These are phyloP conservation scores for Lepus oiostolus DNA, from an alignment of 2,797 vertebrate genomes.

Conservation along the genomic window DNA sequence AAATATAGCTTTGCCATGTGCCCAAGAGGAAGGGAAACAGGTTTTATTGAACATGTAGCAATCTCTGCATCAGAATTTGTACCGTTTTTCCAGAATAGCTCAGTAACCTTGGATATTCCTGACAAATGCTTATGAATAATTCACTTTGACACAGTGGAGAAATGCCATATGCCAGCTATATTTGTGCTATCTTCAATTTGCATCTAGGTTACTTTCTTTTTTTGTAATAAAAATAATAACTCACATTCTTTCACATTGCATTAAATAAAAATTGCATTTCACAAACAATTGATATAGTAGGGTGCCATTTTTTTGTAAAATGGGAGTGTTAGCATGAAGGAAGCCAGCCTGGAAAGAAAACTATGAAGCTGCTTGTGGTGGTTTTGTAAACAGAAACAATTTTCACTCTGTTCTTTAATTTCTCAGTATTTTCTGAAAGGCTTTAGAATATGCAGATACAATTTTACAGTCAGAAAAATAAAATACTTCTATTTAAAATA, in stretches of 20 bases:
- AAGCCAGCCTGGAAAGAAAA: neutral
- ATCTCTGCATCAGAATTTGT: slow-evolving; percentile 65
- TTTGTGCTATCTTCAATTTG: slow-evolving; percentile 71
- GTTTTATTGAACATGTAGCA: slow-evolving; percentile 55
- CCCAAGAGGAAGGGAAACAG: slow-evolving; percentile 36
- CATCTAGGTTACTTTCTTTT: slow-evolving; percentile 64
- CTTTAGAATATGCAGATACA: neutral
- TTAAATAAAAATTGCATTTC: slow-evolving; percentile 70
- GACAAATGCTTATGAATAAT: slow-evolving; percentile 83
- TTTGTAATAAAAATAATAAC: slow-evolving; percentile 72
- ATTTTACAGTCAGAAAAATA: slow-evolving; percentile 27
- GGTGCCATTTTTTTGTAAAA: slow-evolving; percentile 6
- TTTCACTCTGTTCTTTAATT: neutral
- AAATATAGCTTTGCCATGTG: slow-evolving; percentile 51
- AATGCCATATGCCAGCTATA: slow-evolving; percentile 75
- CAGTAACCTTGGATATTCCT: slow-evolving; percentile 79
- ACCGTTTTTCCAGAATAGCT: slow-evolving; percentile 76
- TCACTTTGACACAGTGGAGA: slow-evolving; percentile 78
- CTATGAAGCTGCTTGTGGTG: neutral
- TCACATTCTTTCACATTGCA: slow-evolving; percentile 49
- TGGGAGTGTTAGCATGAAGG: neutral
- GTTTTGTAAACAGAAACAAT: slow-evolving; percentile 28
- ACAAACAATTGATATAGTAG: slow-evolving; percentile 12
- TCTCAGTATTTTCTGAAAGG: neutral
- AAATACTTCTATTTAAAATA: slow-evolving; percentile 42